Base-by-base conservation (phyloP, 2,888 invertebrate species). In the Aphidius colemani region DNA sequence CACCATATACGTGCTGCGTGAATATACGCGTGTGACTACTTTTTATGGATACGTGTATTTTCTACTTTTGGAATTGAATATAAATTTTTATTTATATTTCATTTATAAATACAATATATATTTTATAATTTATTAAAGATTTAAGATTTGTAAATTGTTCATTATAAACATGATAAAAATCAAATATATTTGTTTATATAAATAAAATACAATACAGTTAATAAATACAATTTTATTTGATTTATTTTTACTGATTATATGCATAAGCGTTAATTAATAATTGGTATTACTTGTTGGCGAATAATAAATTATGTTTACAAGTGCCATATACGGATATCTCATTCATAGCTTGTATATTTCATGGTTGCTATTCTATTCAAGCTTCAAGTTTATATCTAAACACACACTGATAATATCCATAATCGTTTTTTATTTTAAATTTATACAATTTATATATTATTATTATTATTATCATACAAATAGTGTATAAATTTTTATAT, bases 11-110 rank as follows among this genome's bases (percentile, higher is more conserved):
- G 67, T 66, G 61, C 59, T 59, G 63, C 63, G 59, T 58, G 63
- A 66, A 66, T 67, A 67, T 65, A 67, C 66, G 67, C 71, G 70
- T 66, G 66, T 66, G 62, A 59, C 66, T 68, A 67, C 67, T 67
- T 69, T 30, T 70, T 68, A 71, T 69, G 69, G 69, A 62, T 63
- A 56, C 58, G 60, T 40, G 45, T 57, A 57, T 8, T n/a, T 39
- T 44, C 67, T 69, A 64, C 70, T 67, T 70, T 70, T 65, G 67
- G 68, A 62, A 67, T 69, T 50, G 60, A 48, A 59, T 50, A 60
- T 53, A 60, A 30, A n/a, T 30, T 60, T 53, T n/a, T 64, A n/a
- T 44, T 55, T 18, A 44, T 44, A 39, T 43, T 58, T 45, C 46
- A 57, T 30, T 30, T 30, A 30, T 30, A 30, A 30, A 30, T 30